Percentiles rank a stretch among this genome's conserved stretches.
These are phyloP conservation scores for Halesus radiatus DNA, from an alignment of 1,140 invertebrate species.

Conservation along the genomic window DNA sequence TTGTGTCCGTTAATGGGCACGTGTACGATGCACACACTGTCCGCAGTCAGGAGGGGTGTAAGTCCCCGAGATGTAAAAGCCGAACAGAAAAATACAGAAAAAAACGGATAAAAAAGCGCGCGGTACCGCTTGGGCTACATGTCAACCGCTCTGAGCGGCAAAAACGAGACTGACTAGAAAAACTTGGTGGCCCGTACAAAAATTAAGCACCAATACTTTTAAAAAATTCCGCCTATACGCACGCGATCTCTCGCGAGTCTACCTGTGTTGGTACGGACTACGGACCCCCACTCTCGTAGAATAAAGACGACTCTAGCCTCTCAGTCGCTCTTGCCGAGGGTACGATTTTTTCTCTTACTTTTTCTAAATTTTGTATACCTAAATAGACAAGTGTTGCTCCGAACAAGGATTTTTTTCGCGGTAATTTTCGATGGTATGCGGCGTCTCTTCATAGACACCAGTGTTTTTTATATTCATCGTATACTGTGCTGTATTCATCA, in stretches of 20 bases:
- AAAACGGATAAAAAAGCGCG: conserved; percentile 49
- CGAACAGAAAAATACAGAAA: conserved; percentile 1
- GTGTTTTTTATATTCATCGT: too few relatives aligned
- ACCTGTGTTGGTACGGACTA: conserved; percentile 8
- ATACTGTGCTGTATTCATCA: not conserved
- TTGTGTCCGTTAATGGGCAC: not conserved
- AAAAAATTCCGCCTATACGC: not conserved
- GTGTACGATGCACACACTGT: not conserved
- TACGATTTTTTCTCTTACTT: not conserved
- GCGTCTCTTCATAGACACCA: not conserved
- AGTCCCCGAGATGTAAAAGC: not conserved
- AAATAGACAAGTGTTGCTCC: conserved; percentile 21
- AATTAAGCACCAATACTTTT: conserved; percentile 34
- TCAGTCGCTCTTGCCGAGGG: not conserved
- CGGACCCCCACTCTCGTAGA: not conserved
- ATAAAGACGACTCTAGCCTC: not conserved
- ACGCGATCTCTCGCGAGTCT: not conserved
- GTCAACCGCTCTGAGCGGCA: conserved; percentile 62
- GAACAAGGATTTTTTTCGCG: conserved; percentile 42
- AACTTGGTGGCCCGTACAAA: conserved; percentile 59
- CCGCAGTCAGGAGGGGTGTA: not conserved
- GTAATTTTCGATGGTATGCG: conserved; percentile 14
- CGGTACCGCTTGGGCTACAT: conserved; percentile 41
- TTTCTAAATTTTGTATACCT: conserved; percentile 20
- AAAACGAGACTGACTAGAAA: conserved; percentile 72